Conservation (phyloP, 2,113 vertebrate species). For the Butastur rufipennis region DNA sequence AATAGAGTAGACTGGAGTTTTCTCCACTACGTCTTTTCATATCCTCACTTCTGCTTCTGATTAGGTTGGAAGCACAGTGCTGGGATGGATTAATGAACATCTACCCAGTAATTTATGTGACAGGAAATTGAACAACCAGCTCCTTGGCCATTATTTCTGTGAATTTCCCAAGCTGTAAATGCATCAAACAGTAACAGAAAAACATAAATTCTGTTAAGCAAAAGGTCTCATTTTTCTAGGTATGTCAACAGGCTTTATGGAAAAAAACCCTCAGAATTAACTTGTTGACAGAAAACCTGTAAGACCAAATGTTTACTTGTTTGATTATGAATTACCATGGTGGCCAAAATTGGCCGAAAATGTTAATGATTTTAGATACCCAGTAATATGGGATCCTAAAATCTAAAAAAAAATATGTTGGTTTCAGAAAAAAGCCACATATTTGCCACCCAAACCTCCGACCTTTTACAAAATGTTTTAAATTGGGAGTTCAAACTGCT, state of each 20-base stretch:
- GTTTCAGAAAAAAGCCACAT: background rate
- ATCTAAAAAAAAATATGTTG: background rate
- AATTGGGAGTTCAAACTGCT: background rate
- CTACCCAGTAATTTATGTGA: slow-evolving; percentile 40
- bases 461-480: background rate
- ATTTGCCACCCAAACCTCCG: background rate
- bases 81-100: slow-evolving; percentile 18
- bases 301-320: background rate
- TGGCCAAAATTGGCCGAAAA: background rate
- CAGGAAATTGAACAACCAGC: slow-evolving; percentile 67
- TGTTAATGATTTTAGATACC: background rate
- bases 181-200: slow-evolving; percentile 37
- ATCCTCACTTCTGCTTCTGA: slow-evolving; percentile 47
- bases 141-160: slow-evolving; percentile 32
- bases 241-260: background rate
- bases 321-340: background rate
- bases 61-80: slow-evolving; percentile 37
- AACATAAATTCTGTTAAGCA: slow-evolving; percentile 5
- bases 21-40: background rate
- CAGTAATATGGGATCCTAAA: background rate
- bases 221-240: background rate
- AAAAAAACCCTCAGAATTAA: background rate
- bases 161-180: slow-evolving; percentile 41
- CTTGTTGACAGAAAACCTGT: background rate
- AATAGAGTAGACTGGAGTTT: background rate